Evolutionary conservation across 2,113 vertebrate genomes (phyloP), one percentile per base, ranked within the genome.

Genomic region (Aegypius monachus): DNA sequence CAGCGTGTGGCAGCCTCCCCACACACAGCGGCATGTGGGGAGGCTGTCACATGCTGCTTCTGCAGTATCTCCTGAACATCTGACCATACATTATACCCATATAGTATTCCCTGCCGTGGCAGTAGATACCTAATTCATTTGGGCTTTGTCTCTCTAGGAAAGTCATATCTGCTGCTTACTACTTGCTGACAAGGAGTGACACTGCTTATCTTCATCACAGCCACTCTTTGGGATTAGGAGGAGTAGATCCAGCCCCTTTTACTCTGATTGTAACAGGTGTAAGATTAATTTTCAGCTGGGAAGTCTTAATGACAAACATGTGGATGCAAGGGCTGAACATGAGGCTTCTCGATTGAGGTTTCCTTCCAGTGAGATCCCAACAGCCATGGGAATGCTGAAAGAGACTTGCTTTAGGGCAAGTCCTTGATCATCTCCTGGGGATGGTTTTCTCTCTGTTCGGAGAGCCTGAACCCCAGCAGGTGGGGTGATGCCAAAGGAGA

Each of bases 141-240:
- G 71, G n/a, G 36, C 91, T 78, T 86, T 88, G 62, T 40, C 22
- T 50, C 11, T 58, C 14, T 27, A 43, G 26, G 65, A 87, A 95
- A 94, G 74, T 87, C 17, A 2, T 66, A 32, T 83, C 83, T 70
- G 93, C 92, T 47, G 85, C 82, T 94, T 77, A 70, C 61, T 77
- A 85, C 82, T 84, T 80, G 47, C 81, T 87, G 92, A 62, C 34
- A 53, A 81, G 67, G 52, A 75, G 72, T 56, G 42, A 92, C 87
- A 84, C 84, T 91, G 92, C 96, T 97, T 96, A 88, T 90, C 84
- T 91, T 97, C 75, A 91, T 92, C 53, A 43, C 92, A 93, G 84
- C 90, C 86, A 96, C 92, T 95, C 91, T 85, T 95, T 90, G 81
- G 93, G 65, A 91, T 95, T 86, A 74, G 88, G 75, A 95, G 88